Evolutionary conservation across 2,797 vertebrate genomes (phyloP).

Genomic region (Brachyalestes nurse): DNA sequence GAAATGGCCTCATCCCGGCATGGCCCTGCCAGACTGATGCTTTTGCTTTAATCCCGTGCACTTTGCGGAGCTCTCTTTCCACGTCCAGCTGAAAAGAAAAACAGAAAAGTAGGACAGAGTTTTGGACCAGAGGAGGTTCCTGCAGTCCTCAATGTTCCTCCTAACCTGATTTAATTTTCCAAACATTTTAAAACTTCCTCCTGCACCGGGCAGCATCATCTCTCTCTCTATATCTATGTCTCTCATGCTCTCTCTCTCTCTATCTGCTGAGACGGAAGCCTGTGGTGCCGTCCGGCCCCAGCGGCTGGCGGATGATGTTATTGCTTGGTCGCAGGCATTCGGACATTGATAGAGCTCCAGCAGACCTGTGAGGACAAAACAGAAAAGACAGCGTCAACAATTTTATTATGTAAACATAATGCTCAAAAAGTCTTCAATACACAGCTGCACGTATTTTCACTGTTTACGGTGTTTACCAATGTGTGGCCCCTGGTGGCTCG

Average conservation of each 20-base stretch:
- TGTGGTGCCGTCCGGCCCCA: constrained; percentile 91
- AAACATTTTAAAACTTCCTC: neutral
- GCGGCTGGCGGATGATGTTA: constrained; percentile 90
- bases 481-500: too few species aligned
- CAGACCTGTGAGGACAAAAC: constrained; percentile 59
- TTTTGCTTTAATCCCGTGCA: too few species aligned
- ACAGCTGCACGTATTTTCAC: too few species aligned
- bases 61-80: neutral
- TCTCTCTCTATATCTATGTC: neutral
- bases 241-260: constrained; percentile 51
- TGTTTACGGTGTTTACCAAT: too few species aligned
- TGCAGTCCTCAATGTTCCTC: neutral
- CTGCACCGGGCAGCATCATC: neutral
- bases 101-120: neutral
- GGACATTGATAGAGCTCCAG: constrained; percentile 57
- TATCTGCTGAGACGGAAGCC: constrained; percentile 87
- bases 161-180: neutral
- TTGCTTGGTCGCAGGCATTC: constrained; percentile 85
- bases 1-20: neutral
- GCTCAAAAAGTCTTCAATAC: too few species aligned
- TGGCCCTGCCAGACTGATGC: neutral
- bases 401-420: neutral
- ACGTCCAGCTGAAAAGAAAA: neutral
- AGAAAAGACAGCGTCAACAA: neutral
- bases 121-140: neutral